Evolutionary conservation across 2,113 vertebrate genomes (phyloP).

Genomic region (Ranitomeya imitator): DNA sequence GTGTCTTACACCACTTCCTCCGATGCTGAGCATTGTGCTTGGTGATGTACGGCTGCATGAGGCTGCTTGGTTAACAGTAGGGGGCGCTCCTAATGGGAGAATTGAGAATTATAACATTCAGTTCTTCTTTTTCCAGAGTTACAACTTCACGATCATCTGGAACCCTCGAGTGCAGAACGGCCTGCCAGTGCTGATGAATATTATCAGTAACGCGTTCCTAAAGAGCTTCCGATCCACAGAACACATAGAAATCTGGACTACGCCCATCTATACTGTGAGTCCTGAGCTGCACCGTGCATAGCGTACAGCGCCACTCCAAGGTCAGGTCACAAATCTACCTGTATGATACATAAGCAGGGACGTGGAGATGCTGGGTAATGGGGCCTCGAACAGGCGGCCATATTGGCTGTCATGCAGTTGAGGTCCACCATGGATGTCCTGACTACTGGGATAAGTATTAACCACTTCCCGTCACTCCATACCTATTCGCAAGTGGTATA

Average conservation of each 20-base stretch:
- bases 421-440: neutral
- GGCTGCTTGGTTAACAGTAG: neutral
- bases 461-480: no score
- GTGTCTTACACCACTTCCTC: neutral
- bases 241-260: conserved; percentile 74
- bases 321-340: no score
- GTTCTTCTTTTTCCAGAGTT: conserved; percentile 67
- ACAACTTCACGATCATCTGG: conserved; percentile 77
- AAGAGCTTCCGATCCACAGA: conserved; percentile 69
- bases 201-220: conserved; percentile 83
- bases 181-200: conserved; percentile 76
- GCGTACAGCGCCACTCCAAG: no score
- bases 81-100: no score
- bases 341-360: no score
- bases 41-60: neutral
- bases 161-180: conserved; percentile 79
- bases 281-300: neutral
- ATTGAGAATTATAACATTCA: neutral
- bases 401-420: neutral
- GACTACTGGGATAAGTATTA: no score
- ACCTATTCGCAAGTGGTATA: no score
- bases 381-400: neutral
- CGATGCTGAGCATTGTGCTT: neutral
- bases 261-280: conserved; percentile 65
- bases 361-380: neutral